A percentile compares a stretch with the other conserved stretches of the same genome.
phyloP scores from a whole-genome alignment of 2,113 vertebrate genomes.

The Murina feae region DNA sequence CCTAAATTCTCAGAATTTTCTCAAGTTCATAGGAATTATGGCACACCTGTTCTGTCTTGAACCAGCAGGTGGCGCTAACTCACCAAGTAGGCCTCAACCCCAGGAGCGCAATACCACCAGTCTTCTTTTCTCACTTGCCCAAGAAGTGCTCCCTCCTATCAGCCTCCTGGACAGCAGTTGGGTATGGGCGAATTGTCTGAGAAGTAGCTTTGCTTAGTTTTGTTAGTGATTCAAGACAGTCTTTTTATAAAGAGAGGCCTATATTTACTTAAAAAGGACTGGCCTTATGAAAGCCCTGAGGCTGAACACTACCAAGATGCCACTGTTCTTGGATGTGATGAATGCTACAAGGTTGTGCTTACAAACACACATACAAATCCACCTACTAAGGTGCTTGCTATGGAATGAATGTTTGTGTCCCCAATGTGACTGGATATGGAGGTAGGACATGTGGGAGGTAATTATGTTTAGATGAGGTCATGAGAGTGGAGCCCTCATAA shows the following conservation, averaged over 20 bases:
- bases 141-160: background rate
- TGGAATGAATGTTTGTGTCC: background rate
- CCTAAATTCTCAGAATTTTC: background rate
- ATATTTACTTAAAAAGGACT: slow-evolving; percentile 1
- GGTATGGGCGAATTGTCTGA: background rate
- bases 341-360: background rate
- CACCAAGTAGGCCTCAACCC: background rate
- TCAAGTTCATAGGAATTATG: background rate
- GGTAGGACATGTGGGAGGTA: background rate
- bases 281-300: background rate
- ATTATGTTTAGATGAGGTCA: background rate
- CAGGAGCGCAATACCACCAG: background rate
- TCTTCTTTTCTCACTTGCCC: background rate
- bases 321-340: background rate
- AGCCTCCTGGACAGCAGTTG: background rate
- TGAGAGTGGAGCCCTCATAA: background rate
- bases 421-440: background rate
- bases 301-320: background rate
- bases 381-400: background rate
- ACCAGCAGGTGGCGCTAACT: slow-evolving; percentile 52
- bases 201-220: slow-evolving; percentile 24
- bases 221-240: background rate
- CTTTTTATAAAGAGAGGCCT: slow-evolving; percentile 17
- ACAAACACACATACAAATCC: background rate
- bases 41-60: background rate